Evolutionary conservation across 2,113 vertebrate species (phyloP).

Genomic region (Mus pahari): DNA sequence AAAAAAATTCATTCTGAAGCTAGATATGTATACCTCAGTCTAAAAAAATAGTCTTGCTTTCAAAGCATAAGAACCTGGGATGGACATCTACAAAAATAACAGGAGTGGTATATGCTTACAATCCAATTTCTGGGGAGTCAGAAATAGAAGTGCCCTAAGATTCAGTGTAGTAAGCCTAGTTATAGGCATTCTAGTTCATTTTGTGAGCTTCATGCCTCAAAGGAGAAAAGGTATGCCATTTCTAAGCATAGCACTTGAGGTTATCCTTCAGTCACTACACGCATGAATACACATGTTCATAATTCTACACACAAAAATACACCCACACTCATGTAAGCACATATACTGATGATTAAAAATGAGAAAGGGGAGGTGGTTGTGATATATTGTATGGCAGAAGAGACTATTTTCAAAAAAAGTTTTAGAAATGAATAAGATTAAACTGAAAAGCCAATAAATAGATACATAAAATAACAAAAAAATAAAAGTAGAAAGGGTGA

Average conservation of each 20-base stretch:
- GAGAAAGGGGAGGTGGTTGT: neutral
- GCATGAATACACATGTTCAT: neutral
- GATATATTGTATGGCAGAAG: neutral
- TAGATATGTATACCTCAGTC: neutral
- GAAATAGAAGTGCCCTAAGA: neutral
- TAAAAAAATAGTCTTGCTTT: neutral
- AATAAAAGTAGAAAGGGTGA: neutral
- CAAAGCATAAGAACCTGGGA: neutral
- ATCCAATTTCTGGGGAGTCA: neutral
- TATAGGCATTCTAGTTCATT: neutral
- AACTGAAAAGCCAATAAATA: neutral
- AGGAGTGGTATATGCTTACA: neutral
- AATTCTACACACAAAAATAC: neutral
- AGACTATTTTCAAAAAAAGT: neutral
- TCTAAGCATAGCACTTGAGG: neutral
- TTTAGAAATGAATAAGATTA: neutral
- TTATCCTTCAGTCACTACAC: neutral
- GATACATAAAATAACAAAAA: neutral
- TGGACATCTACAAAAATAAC: neutral
- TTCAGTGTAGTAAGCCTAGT: neutral
- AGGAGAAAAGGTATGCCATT: neutral
- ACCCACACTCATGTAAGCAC: neutral
- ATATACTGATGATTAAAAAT: neutral
- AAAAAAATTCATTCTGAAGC: neutral
- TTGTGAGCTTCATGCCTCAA: neutral